Evolutionary conservation across 2,113 vertebrate genomes (phyloP).

Genomic region (Urocynchramus pylzowi): DNA sequence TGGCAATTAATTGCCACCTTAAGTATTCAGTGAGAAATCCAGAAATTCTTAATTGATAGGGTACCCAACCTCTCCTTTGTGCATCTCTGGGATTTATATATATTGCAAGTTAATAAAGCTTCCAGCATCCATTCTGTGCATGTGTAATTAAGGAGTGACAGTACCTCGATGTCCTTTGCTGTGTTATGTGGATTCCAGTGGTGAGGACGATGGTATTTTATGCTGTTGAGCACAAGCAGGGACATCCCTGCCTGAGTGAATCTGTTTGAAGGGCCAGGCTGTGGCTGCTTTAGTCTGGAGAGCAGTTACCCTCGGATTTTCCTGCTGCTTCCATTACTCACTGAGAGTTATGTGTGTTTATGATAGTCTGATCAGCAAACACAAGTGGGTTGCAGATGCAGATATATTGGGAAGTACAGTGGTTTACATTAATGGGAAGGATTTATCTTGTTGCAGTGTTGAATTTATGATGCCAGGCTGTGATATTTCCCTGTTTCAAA

Average conservation of each 20-base stretch:
- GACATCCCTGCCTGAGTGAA: not conserved
- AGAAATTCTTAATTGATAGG: not conserved
- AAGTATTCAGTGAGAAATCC: not conserved
- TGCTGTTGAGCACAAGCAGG: not conserved
- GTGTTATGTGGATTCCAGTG: not conserved
- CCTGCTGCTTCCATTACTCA: conserved; percentile 19
- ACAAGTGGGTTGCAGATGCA: conserved; percentile 18
- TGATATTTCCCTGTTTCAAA: conserved; percentile 45
- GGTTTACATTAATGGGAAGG: conserved; percentile 55
- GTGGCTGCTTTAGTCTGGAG: conserved; percentile 19
- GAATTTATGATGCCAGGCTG: conserved; percentile 45
- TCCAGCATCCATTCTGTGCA: not conserved
- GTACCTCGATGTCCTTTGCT: not conserved
- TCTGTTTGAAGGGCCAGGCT: not conserved
- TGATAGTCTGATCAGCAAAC: conserved; percentile 20
- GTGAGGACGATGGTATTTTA: not conserved
- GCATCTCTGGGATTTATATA: not conserved
- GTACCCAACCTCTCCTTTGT: not conserved
- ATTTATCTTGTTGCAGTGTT: conserved; percentile 47
- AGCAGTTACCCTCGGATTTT: not conserved
- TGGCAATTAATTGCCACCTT: not conserved
- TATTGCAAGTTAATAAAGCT: not conserved
- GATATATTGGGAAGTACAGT: conserved; percentile 28
- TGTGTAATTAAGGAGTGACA: not conserved
- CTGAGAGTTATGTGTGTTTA: conserved; percentile 48